phyloP scores from a whole-genome alignment of 2,113 vertebrate genomes.

The Agapornis roseicollis region DNA sequence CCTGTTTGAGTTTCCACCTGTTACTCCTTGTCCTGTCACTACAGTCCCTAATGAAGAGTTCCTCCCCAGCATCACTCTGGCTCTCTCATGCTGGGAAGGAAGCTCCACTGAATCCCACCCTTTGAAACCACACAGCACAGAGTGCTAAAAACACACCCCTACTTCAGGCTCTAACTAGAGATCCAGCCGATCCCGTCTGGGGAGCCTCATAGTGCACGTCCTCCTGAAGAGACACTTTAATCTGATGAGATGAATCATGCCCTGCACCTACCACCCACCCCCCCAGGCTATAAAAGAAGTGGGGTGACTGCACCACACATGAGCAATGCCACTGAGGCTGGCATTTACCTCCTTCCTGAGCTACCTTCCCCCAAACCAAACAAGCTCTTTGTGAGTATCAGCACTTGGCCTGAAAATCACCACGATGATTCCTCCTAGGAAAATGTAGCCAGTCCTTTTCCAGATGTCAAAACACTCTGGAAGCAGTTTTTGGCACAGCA shows the following conservation, averaged over 20 bases:
- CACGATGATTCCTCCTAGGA: background rate
- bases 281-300: background rate
- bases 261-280: background rate
- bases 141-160: background rate
- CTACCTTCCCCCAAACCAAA: background rate
- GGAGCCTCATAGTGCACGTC: background rate
- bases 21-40: too few relatives aligned
- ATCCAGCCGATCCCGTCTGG: background rate
- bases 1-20: too few relatives aligned
- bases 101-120: background rate
- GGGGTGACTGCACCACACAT: background rate
- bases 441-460: background rate
- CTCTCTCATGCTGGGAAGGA: background rate
- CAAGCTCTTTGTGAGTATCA: background rate
- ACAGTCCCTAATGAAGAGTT: too few relatives aligned
- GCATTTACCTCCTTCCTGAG: background rate
- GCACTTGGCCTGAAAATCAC: background rate
- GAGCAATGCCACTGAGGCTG: accelerated
- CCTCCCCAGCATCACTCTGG: background rate
- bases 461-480: background rate
- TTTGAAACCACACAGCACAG: background rate
- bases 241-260: background rate
- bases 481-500: background rate
- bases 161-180: background rate
- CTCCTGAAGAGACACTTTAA: background rate